phyloP scores from a whole-genome alignment of 1,140 invertebrate genomes.

The Ruditapes philippinarum region DNA sequence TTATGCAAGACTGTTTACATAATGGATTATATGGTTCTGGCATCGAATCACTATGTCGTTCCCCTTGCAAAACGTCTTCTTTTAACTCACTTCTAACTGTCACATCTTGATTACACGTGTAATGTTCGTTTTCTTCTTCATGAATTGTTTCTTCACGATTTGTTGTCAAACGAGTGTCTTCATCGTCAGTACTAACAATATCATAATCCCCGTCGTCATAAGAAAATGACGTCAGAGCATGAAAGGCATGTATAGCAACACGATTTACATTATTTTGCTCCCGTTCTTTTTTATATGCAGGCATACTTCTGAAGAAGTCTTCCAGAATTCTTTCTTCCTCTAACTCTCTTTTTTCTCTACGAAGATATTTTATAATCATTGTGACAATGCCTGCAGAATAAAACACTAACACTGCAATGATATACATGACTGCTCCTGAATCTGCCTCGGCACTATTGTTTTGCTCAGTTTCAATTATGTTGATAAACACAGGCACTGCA shows the following conservation, averaged over 20 bases:
- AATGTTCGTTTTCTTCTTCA: conserved; percentile 40
- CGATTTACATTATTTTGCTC: conserved; percentile 81
- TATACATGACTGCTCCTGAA: conserved; percentile 82
- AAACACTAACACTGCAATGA: conserved; percentile 83
- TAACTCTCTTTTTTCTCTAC: conserved; percentile 80
- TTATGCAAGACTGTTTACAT: not conserved
- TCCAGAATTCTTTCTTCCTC: conserved; percentile 83
- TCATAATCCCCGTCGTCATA: conserved; percentile 56
- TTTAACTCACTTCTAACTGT: not conserved
- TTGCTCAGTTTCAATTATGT: conserved; percentile 37
- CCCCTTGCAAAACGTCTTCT: not conserved
- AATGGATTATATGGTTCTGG: not conserved
- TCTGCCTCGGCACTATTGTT: not conserved
- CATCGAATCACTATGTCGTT: not conserved
- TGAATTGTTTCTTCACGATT: conserved; percentile 58
- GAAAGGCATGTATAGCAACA: conserved; percentile 82
- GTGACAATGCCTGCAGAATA: conserved; percentile 84
- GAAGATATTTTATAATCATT: conserved; percentile 84
- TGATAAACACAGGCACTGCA: conserved; percentile 34
- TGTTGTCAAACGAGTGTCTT: not conserved
- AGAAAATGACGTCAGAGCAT: conserved; percentile 78
- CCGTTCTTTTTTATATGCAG: conserved; percentile 74
- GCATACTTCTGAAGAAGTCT: conserved; percentile 83
- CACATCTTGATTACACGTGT: not conserved
- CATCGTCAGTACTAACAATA: conserved; percentile 15